Evolutionary conservation across 2,797 vertebrate genomes (phyloP).

Genomic region (Sebastes trivittatus): DNA sequence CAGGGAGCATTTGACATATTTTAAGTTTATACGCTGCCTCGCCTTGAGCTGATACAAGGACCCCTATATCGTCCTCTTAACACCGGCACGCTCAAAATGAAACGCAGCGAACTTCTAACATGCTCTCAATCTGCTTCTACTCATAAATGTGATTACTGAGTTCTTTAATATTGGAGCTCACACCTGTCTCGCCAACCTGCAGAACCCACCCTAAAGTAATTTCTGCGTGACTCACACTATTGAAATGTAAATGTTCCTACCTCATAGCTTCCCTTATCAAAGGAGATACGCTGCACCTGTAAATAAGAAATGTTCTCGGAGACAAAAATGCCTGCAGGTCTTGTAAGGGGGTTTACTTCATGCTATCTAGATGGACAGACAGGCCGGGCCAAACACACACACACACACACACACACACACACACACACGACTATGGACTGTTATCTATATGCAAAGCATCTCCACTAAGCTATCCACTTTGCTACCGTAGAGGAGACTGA

Average conservation of each 20-base stretch:
- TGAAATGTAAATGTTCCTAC: slow-evolving; percentile 63
- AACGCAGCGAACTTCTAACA: slow-evolving; percentile 41
- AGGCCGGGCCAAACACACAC: slow-evolving; percentile 1
- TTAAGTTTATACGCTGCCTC: slow-evolving; percentile 9
- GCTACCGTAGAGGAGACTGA: slow-evolving; percentile 18
- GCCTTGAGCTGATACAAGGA: slow-evolving; percentile 21
- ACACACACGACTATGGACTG: not conserved
- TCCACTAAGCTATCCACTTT: slow-evolving; percentile 37
- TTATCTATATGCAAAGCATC: slow-evolving; percentile 63
- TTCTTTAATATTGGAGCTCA: slow-evolving; percentile 41
- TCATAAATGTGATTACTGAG: slow-evolving; percentile 51
- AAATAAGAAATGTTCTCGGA: slow-evolving; percentile 51
- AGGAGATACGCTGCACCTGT: slow-evolving; percentile 54
- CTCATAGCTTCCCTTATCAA: slow-evolving; percentile 45
- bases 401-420: not conserved
- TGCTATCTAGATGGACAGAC: slow-evolving; percentile 19
- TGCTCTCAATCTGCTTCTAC: slow-evolving; percentile 10
- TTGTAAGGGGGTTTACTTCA: slow-evolving; percentile 34
- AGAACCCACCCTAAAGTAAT: slow-evolving; percentile 38
- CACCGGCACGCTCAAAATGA: slow-evolving; percentile 30
- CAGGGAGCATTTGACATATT: slow-evolving; percentile 22
- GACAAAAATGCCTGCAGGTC: slow-evolving; percentile 33
- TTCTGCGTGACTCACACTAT: slow-evolving; percentile 35
- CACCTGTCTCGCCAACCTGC: slow-evolving; percentile 35
- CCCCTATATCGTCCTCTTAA: slow-evolving; percentile 18